Evolutionary conservation across 2,113 vertebrate genomes (phyloP).

Genomic region (Arenaria interpres): DNA sequence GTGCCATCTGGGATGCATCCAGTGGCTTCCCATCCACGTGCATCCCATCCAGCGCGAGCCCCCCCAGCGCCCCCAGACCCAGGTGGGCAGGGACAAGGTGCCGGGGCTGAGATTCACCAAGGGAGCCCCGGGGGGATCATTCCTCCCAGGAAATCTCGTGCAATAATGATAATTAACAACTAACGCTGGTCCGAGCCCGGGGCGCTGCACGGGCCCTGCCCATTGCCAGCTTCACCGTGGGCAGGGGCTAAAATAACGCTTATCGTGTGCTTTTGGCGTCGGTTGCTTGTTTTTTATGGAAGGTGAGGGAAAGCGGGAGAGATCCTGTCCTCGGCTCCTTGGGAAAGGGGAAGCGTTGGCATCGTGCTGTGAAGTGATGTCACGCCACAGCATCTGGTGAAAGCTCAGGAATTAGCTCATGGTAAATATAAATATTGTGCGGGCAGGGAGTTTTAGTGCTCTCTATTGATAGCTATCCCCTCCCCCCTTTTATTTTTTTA

Average conservation of each 20-base stretch:
- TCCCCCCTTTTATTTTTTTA: not conserved
- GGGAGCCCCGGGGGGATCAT: not conserved
- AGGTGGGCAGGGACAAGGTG: not conserved
- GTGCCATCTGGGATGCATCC: fast-evolving
- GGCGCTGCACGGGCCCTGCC: not conserved
- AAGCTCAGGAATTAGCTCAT: not conserved
- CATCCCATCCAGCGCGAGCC: fast-evolving
- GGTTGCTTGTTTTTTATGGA: not conserved
- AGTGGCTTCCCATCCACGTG: fast-evolving
- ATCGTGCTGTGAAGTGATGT: not conserved
- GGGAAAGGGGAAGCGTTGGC: not conserved
- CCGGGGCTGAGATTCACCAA: not conserved
- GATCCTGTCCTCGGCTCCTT: not conserved
- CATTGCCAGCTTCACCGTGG: not conserved
- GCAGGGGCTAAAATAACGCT: not conserved
- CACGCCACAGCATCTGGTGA: not conserved
- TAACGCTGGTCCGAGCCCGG: not conserved
- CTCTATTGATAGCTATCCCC: not conserved
- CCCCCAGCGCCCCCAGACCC: not conserved
- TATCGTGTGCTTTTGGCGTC: not conserved
- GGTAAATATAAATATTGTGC: not conserved
- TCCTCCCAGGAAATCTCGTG: not conserved
- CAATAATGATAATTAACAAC: fast-evolving
- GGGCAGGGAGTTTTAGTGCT: not conserved
- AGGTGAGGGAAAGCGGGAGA: not conserved